Conservation (phyloP, 2,113 vertebrate species). For the Etia nguti region DNA sequence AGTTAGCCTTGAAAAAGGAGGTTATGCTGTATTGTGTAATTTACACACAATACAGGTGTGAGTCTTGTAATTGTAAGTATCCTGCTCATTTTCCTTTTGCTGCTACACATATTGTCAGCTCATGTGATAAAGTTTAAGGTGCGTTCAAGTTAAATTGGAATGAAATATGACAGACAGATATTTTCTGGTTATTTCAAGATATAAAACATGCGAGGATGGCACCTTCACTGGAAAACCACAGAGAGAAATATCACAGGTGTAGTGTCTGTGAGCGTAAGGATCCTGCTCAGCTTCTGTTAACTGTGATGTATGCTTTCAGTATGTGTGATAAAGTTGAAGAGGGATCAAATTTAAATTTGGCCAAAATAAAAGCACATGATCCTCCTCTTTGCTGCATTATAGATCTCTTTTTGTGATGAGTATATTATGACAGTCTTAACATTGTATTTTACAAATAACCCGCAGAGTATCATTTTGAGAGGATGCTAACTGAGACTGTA, state of each 20-base stretch:
- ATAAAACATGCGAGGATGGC: fast-evolving
- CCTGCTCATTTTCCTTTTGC: fast-evolving
- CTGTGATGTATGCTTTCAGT: not conserved
- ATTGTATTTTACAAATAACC: not conserved
- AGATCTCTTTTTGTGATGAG: not conserved
- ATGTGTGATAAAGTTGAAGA: not conserved
- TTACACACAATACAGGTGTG: not conserved
- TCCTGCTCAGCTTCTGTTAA: not conserved
- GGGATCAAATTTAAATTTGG: not conserved
- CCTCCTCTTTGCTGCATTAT: no score
- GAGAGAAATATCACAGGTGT: fast-evolving
- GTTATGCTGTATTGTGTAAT: not conserved
- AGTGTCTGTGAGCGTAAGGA: not conserved
- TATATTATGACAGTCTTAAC: not conserved
- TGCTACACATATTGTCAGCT: not conserved
- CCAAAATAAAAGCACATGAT: not conserved
- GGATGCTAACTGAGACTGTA: not conserved
- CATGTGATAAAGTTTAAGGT: fast-evolving
- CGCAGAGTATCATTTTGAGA: not conserved
- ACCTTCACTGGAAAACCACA: fast-evolving
- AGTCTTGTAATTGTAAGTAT: fast-evolving
- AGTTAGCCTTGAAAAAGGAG: not conserved
- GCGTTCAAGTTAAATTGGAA: not conserved
- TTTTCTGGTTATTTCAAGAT: not conserved
- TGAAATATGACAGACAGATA: not conserved